Evolutionary conservation across 2,888 invertebrate genomes (phyloP), one percentile per base, ranked within the genome.

Genomic region (Dicycla oo): DNA sequence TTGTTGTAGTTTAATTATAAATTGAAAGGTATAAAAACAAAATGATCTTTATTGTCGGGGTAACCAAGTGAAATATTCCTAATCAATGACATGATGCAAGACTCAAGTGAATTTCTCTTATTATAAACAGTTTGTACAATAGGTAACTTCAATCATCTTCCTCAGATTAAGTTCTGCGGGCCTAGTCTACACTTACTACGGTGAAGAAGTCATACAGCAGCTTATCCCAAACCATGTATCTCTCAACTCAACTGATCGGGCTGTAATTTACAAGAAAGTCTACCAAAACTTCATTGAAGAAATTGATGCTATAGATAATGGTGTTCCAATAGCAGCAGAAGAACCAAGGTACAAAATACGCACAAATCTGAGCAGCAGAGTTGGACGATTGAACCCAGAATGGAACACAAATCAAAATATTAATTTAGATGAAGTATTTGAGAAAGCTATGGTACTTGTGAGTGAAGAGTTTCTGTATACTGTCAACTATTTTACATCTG

Each of bases 231-330:
- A 96, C 53, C 90, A 95, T 30, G 87, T 94, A 0, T 85, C 88
- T 0, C 71, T 95, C 5, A 94, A 94, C 1, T 93, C 96, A 6
- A 91, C 94, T 20, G 96, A 97, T 67, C 86, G 98, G 0, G 94
- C 93, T 75, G 86, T 94, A 1, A 93, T 98, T 20, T 98, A 96
- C 87, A 94, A 96, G 78, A 97, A 97, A 90, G 96, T 99, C 0
- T 99, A 99, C 91, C 97, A 98, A 81, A 97, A 97, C 73, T 98
- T 99, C 69, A 97, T 99, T 20, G 97, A 98, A 94, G 99, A 99
- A 96, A 97, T 99, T 75, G 99, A 99, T 94, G 99, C 98, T 1
- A 98, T 99, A 69, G 99, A 99, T 92, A 99, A 99, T 95, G 99
- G 99, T n/a, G 96, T 99, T 0, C 97, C 97, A 0, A 98, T 98